Base-by-base conservation (phyloP, 2,113 vertebrate species). In the Chaenogobius annularis region DNA sequence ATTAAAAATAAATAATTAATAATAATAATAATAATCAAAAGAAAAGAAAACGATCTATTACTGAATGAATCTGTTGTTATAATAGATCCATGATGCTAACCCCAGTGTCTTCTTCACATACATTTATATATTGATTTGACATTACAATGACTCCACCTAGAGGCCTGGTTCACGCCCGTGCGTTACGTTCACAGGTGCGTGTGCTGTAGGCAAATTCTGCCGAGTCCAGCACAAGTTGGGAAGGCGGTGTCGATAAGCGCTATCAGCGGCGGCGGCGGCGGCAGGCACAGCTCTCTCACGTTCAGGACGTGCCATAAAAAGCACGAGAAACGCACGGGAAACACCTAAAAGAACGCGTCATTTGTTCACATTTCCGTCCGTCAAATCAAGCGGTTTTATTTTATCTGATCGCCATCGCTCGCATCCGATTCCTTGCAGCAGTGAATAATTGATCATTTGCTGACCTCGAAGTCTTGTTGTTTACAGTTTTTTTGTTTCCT, bases 381-480 rank as follows among this genome's bases (percentile, higher is more conserved):
- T 40, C 9, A 4, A 63, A 63, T 40, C 35, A 6, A 43, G 58
- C 58, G 23, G 6, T 15, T 63, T 63, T n/a, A 5, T 20, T 22
- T 62, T 9, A 44, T 12, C 3, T 23, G 15, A 12, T 15, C 47
- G 22, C 15, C 1, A 2, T 19, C 22, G 5, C 12, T 47, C 46
- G 17, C 63, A 84, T 63, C 64, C 59, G 63, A 75, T 71, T 56
- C 59, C 58, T 82, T 76, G 80, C 17, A 19, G 52, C 4, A 19
- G 19, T 90, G 68, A 91, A 89, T 89, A 77, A 90, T 89, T 88
- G 76, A 90, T 72, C 19, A 19, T 65, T 35, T 62, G 40, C 40
- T 37, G 37, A 43, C 50, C 72, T 69, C 61, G 68, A 5, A 50
- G 66, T 35, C 72, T 44, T 71, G 75, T 48, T 73, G 55, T 63